A percentile compares a stretch with the other conserved stretches of the same genome.
These are phyloP conservation scores for Avahi laniger DNA, from an alignment of 2,797 vertebrate genomes.

Conservation along the genomic window DNA sequence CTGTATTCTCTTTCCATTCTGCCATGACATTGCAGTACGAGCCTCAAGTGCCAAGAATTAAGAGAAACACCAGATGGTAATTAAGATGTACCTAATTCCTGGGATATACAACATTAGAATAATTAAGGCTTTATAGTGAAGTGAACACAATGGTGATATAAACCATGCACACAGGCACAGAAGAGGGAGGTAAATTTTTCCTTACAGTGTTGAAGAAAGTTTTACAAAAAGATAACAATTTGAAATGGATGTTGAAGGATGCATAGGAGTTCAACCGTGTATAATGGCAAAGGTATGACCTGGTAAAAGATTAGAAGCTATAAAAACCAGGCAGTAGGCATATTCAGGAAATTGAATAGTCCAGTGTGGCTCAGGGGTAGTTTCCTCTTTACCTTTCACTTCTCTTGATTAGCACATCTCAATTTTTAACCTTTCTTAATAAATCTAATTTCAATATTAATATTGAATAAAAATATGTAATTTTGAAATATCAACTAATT, in stretches of 20 bases:
- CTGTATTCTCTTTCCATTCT: background rate
- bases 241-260: background rate
- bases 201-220: background rate
- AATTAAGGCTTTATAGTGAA: background rate
- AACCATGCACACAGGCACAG: background rate
- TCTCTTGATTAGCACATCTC: background rate
- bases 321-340: background rate
- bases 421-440: background rate
- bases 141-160: background rate
- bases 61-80: background rate
- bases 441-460: background rate
- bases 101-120: background rate
- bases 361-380: background rate
- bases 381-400: background rate
- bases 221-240: background rate
- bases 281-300: background rate
- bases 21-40: background rate
- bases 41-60: background rate
- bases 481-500: conserved; percentile 14
- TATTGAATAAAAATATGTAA: background rate
- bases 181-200: background rate
- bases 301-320: background rate
- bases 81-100: background rate
- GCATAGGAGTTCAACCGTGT: background rate
- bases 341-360: background rate